Percentiles rank a stretch among this genome's conserved stretches.
Conservation (phyloP, 2,797 vertebrate genomes). For the Oceanodroma leucorhoa region DNA sequence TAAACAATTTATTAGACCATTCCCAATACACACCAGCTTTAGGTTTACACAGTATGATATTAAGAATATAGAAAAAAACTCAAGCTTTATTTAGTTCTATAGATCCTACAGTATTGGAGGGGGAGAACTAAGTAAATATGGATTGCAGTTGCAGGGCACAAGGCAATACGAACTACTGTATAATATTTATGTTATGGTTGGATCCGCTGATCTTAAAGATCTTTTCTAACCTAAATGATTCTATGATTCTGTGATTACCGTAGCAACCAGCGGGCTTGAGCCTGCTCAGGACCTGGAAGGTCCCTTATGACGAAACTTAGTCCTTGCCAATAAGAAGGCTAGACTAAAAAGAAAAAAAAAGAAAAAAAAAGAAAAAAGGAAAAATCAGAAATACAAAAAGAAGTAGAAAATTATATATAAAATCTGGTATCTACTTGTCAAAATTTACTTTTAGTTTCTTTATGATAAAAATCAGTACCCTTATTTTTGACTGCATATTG, state of each 20-base stretch:
- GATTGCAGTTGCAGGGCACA: not conserved
- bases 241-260: not conserved
- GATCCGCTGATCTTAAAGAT: not conserved
- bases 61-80: not conserved
- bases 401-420: not conserved
- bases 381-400: not conserved
- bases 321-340: not conserved
- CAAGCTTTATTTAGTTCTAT: not conserved
- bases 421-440: not conserved
- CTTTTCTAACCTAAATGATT: not conserved
- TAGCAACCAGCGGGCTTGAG: not conserved
- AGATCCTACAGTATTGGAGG: not conserved
- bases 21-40: not conserved
- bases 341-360: not conserved
- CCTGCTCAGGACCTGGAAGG: not conserved
- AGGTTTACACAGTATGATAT: not conserved
- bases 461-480: not conserved
- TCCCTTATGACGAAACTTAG: not conserved
- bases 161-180: not conserved
- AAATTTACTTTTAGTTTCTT: not conserved
- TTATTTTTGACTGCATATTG: rapidly evolving
- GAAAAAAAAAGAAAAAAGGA: too few relatives aligned
- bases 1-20: not conserved
- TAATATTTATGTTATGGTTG: not conserved
- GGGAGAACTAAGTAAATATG: not conserved